Evolutionary conservation across 2,888 invertebrate species (phyloP).

Genomic region (Crematogaster levior): DNA sequence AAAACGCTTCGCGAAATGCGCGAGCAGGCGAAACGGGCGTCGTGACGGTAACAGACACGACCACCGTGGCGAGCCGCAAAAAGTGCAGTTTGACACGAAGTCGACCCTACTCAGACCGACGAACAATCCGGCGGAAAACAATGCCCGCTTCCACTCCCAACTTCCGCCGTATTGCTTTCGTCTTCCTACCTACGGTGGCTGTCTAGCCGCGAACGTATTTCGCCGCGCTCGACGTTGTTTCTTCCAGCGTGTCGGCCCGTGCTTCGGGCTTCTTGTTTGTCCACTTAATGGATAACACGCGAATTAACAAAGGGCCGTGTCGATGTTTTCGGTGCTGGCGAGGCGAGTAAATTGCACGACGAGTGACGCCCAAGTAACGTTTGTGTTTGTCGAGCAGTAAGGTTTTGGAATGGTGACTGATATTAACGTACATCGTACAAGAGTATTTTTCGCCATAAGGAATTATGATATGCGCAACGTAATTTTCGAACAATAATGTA

Average conservation of each 20-base stretch:
- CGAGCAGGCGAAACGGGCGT: slow-evolving; percentile 53
- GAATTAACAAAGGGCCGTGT: slow-evolving; percentile 47
- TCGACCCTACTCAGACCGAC: slow-evolving; percentile 68
- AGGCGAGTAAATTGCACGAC: slow-evolving; percentile 35
- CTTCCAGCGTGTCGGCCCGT: slow-evolving; percentile 46
- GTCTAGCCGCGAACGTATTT: slow-evolving; percentile 45
- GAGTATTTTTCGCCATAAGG: neutral
- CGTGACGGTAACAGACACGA: slow-evolving; percentile 58
- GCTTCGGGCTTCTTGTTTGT: slow-evolving; percentile 48
- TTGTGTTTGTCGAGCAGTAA: slow-evolving; percentile 8
- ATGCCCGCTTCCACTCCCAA: slow-evolving; percentile 60
- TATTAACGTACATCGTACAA: neutral
- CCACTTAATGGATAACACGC: slow-evolving; percentile 53
- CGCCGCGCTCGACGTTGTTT: slow-evolving; percentile 29
- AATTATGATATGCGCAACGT: neutral
- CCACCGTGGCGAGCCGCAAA: slow-evolving; percentile 57
- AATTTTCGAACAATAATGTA: neutral
- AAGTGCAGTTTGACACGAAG: slow-evolving; percentile 70
- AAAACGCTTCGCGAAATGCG: slow-evolving; percentile 40
- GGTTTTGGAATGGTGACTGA: neutral
- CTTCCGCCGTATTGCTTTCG: slow-evolving; percentile 52
- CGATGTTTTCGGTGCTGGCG: slow-evolving; percentile 40
- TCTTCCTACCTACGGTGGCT: slow-evolving; percentile 38
- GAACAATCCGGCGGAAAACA: slow-evolving; percentile 70
- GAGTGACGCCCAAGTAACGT: slow-evolving; percentile 17